phyloP scores from a whole-genome alignment of 2,113 vertebrate species.

The Tursiops truncatus region DNA sequence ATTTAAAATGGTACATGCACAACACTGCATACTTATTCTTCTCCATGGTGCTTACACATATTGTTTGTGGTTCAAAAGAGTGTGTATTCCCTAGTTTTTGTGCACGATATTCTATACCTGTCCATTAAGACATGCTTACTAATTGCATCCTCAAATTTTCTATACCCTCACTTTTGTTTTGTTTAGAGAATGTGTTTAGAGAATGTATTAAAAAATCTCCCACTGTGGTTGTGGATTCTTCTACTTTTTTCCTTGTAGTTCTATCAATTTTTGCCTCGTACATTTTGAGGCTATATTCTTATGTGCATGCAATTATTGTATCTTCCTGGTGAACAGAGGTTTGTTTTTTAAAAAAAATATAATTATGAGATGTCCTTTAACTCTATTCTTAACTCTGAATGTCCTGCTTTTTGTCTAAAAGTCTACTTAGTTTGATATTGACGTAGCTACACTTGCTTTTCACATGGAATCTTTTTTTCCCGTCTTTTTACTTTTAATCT shows the following conservation, averaged over 20 bases:
- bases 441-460: background rate
- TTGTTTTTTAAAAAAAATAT: background rate
- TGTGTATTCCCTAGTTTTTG: background rate
- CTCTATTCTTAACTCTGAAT: background rate
- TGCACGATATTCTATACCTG: background rate
- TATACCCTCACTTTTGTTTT: background rate
- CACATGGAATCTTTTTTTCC: background rate
- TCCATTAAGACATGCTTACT: background rate
- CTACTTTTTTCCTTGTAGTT: background rate
- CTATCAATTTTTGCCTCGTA: background rate
- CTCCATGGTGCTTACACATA: background rate
- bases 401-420: conserved; percentile 23
- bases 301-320: background rate
- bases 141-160: background rate
- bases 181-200: background rate
- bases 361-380: background rate
- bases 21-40: background rate
- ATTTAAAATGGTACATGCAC: background rate
- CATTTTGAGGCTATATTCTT: background rate
- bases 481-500: background rate
- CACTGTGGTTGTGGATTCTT: background rate
- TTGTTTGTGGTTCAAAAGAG: background rate
- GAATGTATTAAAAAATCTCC: background rate
- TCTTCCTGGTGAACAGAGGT: background rate
- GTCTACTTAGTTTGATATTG: background rate